Percentiles rank a stretch among this genome's conserved stretches.
Conservation (phyloP, 2,888 invertebrate genomes). For the Scaptomyza polygonia region DNA sequence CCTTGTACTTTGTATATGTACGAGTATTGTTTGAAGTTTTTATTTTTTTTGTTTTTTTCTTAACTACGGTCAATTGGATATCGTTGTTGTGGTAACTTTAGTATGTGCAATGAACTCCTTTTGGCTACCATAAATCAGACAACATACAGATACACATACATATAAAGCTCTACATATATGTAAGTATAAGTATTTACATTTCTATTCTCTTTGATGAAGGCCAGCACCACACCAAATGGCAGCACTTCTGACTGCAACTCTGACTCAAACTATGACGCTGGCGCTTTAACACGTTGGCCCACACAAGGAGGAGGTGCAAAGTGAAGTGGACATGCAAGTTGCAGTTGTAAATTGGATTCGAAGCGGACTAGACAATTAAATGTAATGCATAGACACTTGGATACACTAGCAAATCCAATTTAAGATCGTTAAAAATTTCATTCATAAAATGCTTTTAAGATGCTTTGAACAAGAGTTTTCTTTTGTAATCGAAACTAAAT, state of each 20-base stretch:
- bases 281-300: slow-evolving; percentile 40
- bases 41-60: slow-evolving; percentile 1
- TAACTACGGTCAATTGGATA: slow-evolving; percentile 21
- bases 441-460: no score
- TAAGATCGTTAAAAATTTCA: no score
- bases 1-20: background rate
- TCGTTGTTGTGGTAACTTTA: slow-evolving; percentile 10
- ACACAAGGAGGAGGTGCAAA: slow-evolving; percentile 31
- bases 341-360: slow-evolving; percentile 38
- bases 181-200: slow-evolving; percentile 23
- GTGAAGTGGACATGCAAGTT: slow-evolving; percentile 39
- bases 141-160: slow-evolving; percentile 1
- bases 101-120: slow-evolving; percentile 35
- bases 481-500: no score
- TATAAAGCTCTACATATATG: background rate
- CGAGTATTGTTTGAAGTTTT: slow-evolving; percentile 4
- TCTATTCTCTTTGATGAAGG: slow-evolving; percentile 62
- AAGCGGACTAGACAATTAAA: background rate
- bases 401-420: slow-evolving; percentile 33
- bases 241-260: slow-evolving; percentile 17
- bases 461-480: no score
- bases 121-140: slow-evolving; percentile 42
- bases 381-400: background rate
- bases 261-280: slow-evolving; percentile 21
- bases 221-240: slow-evolving; percentile 56